Percentiles rank a stretch among this genome's conserved stretches.
Evolutionary conservation across 2,113 vertebrate species (phyloP).

Genomic region (Cololabis saira): DNA sequence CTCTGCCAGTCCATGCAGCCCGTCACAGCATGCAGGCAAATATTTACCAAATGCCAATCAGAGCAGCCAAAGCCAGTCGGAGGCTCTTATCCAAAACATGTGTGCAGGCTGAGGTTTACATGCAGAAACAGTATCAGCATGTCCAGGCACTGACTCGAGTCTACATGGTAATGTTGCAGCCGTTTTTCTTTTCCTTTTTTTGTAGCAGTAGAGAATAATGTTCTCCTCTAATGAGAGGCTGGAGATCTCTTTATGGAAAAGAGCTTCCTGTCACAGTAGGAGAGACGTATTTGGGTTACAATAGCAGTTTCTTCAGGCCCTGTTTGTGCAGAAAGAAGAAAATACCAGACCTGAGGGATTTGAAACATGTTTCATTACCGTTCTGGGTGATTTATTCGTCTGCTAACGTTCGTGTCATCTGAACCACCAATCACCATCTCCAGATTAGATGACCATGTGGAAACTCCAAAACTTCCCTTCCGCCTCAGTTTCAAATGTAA

Average conservation of each 20-base stretch:
- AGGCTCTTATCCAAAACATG: conserved; percentile 67
- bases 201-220: conserved; percentile 52
- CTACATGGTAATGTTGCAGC: conserved; percentile 41
- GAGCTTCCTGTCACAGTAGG: conserved; percentile 58
- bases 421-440: conserved; percentile 23
- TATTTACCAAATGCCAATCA: conserved; percentile 70
- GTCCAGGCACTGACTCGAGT: conserved; percentile 48
- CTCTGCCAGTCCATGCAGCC: conserved; percentile 46
- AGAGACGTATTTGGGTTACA: conserved; percentile 67
- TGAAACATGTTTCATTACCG: conserved; percentile 42
- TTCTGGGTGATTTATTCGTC: conserved; percentile 57
- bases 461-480: conserved; percentile 27
- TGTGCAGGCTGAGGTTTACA: conserved; percentile 56
- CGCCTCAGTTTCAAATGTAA: conserved; percentile 4
- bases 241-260: conserved; percentile 63
- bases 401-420: conserved; percentile 22
- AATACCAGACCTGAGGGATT: conserved; percentile 55
- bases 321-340: conserved; percentile 39
- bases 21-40: conserved; percentile 55
- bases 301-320: conserved; percentile 31
- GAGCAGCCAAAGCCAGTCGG: conserved; percentile 55
- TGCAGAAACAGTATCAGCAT: conserved; percentile 47
- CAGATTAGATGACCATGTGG: conserved; percentile 42
- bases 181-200: conserved; percentile 9
- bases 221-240: conserved; percentile 64